A percentile compares a stretch with the other conserved stretches of the same genome.
Evolutionary conservation across 2,113 vertebrate genomes (phyloP).

Genomic region (Pelodiscus sinensis): DNA sequence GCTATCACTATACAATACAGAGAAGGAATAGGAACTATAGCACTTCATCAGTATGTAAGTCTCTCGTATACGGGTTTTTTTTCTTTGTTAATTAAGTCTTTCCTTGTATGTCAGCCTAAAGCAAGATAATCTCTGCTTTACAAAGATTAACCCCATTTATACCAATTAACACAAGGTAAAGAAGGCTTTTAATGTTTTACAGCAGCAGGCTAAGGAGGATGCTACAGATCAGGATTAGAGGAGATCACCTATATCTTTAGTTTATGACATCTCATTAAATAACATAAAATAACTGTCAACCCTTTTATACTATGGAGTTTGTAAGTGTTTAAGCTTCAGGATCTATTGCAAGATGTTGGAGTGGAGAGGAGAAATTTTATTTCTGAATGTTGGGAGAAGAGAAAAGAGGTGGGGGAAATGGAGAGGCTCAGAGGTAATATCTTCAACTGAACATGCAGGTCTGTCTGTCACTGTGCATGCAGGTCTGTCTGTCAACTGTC

Average conservation of each 20-base stretch:
- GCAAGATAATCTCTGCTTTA: constrained; percentile 62
- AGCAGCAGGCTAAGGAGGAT: constrained; percentile 6
- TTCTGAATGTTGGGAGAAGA: fast-evolving
- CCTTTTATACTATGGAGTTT: background rate
- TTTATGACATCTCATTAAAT: constrained; percentile 52
- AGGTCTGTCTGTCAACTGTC: too few species aligned
- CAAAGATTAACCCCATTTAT: constrained; percentile 67
- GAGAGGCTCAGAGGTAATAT: background rate
- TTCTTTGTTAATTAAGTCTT: constrained; percentile 51
- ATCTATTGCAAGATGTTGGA: background rate
- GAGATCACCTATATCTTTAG: constrained; percentile 28
- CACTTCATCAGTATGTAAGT: constrained; percentile 22
- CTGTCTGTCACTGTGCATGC: too few species aligned
- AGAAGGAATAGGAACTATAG: background rate
- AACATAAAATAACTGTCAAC: constrained; percentile 30
- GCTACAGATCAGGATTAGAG: constrained; percentile 29
- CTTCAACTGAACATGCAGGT: background rate
- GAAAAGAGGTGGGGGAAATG: background rate
- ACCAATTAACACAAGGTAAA: constrained; percentile 64
- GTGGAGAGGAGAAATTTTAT: background rate
- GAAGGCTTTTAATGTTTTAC: constrained; percentile 51
- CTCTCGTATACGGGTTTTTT: background rate
- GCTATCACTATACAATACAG: fast-evolving
- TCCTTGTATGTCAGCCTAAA: constrained; percentile 45
- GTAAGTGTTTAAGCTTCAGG: constrained; percentile 23